These are phyloP conservation scores for Myathropa florea DNA, from an alignment of 2,888 invertebrate species.

Conservation along the genomic window DNA sequence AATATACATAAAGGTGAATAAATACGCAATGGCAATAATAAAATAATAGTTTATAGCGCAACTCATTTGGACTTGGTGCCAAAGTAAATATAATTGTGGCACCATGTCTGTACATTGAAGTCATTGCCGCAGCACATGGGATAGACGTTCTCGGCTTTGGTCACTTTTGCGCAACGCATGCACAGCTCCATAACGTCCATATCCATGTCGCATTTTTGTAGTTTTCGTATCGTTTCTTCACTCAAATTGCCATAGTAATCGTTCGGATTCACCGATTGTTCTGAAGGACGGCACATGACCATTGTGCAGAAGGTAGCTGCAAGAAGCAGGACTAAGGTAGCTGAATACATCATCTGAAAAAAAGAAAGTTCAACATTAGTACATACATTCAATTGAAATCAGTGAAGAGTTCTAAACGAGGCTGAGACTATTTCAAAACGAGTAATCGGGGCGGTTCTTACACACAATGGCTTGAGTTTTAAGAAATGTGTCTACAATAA, in stretches of 20 bases:
- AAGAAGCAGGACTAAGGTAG: slow-evolving; percentile 8
- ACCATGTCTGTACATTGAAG: slow-evolving; percentile 82
- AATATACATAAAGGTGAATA: slow-evolving; percentile 45
- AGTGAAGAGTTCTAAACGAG: background rate
- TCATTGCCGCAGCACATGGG: slow-evolving; percentile 82
- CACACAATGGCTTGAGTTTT: background rate
- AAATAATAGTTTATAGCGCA: slow-evolving; percentile 40
- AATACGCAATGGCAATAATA: slow-evolving; percentile 48
- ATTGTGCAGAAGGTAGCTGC: slow-evolving; percentile 19
- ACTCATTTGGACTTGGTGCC: slow-evolving; percentile 67
- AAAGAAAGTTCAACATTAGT: background rate
- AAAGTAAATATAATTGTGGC: slow-evolving; percentile 81
- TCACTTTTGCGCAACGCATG: slow-evolving; percentile 83
- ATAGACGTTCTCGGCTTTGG: slow-evolving; percentile 82
- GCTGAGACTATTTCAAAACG: background rate
- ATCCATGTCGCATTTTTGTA: slow-evolving; percentile 77
- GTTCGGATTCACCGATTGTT: slow-evolving; percentile 72
- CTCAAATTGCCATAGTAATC: slow-evolving; percentile 77
- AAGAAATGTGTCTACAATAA: background rate
- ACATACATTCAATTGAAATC: background rate
- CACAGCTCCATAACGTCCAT: slow-evolving; percentile 80
- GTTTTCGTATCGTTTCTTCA: slow-evolving; percentile 76
- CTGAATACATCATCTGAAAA: slow-evolving; percentile 43
- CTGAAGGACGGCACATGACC: slow-evolving; percentile 54
- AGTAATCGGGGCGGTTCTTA: background rate